Evolutionary conservation across 2,113 vertebrate genomes (phyloP).

Genomic region (Okapia johnstoni): DNA sequence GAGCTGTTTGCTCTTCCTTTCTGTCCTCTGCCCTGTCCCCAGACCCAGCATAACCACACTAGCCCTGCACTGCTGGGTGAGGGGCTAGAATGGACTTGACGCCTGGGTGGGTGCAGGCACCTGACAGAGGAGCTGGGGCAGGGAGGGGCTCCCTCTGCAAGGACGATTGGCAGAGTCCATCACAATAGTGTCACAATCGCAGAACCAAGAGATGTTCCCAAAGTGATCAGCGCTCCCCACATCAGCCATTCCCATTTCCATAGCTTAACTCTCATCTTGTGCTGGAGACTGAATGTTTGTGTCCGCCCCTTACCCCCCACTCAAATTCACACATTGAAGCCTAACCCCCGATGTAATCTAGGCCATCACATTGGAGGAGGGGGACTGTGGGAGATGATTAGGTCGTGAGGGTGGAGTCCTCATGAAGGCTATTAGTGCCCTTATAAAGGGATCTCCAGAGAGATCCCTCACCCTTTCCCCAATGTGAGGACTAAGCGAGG

Average conservation of each 20-base stretch:
- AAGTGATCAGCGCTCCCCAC: background rate
- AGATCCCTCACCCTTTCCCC: background rate
- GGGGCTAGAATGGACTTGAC: background rate
- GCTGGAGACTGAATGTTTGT: background rate
- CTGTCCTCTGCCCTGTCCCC: background rate
- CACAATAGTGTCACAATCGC: rapidly evolving
- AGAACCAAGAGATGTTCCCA: background rate
- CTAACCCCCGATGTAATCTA: too few relatives aligned
- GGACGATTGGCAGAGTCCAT: background rate
- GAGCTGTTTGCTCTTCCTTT: background rate
- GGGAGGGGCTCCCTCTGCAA: background rate
- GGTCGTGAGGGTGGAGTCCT: background rate
- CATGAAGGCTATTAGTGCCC: background rate
- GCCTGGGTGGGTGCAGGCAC: background rate
- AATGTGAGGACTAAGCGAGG: rapidly evolving
- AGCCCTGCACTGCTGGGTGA: background rate
- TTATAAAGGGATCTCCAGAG: background rate
- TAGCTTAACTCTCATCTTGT: background rate
- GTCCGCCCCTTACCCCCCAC: background rate
- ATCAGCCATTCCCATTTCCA: background rate
- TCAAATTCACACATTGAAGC: background rate
- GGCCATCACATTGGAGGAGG: background rate
- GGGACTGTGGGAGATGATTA: background rate
- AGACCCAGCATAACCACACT: background rate
- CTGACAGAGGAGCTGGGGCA: too few relatives aligned